Evolutionary conservation across 2,797 vertebrate species (phyloP).

Genomic region (Leptoclinus maculatus): DNA sequence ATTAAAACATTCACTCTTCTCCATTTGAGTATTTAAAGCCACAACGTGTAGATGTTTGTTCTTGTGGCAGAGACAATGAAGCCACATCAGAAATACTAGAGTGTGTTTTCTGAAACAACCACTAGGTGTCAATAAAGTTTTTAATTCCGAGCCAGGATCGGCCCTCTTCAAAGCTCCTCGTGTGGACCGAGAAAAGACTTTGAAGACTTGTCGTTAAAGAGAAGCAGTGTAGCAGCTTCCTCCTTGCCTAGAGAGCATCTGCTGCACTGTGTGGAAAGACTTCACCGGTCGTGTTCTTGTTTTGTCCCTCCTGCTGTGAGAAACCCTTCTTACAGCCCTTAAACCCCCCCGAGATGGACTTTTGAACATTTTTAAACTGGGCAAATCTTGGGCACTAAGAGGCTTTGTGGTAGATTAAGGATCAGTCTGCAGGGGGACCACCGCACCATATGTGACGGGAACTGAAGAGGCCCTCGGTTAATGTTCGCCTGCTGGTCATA

Average conservation of each 20-base stretch:
- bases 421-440: neutral
- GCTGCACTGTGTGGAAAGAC: neutral
- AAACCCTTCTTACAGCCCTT: neutral
- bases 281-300: neutral
- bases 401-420: conserved; percentile 34
- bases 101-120: neutral
- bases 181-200: neutral
- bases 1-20: neutral
- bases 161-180: neutral
- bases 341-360: neutral
- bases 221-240: neutral
- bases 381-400: conserved; percentile 8
- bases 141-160: neutral
- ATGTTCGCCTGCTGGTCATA: conserved; percentile 3
- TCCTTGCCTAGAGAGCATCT: neutral
- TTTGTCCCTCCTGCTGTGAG: neutral
- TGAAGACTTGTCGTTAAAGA: neutral
- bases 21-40: neutral
- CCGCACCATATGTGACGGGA: neutral
- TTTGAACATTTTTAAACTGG: conserved; percentile 16
- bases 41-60: neutral
- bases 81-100: no score
- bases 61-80: neutral
- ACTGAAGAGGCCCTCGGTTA: neutral
- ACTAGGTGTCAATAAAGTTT: conserved; percentile 26